Percentiles rank a stretch among this genome's conserved stretches.
These are phyloP conservation scores for Cephus rjabovi DNA, from an alignment of 2,888 invertebrate species.

Conservation along the genomic window DNA sequence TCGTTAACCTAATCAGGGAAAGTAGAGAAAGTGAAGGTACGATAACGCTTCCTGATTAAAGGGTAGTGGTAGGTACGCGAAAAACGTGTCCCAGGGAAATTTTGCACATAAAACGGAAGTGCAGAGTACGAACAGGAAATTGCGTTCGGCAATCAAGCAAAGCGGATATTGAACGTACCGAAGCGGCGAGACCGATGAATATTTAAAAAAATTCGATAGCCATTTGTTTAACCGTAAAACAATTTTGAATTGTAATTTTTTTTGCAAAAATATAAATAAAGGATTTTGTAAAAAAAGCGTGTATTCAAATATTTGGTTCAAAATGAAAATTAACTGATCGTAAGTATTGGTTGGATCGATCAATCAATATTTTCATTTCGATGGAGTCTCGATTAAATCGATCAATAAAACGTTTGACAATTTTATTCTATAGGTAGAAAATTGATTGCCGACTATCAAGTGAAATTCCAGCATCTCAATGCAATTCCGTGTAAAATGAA, in stretches of 20 bases:
- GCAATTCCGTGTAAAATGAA: neutral
- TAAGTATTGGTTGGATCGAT: neutral
- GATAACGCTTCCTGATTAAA: neutral
- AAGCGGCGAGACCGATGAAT: neutral
- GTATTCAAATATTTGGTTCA: neutral
- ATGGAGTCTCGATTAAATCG: neutral
- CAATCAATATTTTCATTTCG: neutral
- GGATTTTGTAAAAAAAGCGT: neutral
- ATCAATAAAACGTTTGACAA: conserved; percentile 2
- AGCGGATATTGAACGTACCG: conserved; percentile 53
- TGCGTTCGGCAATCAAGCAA: conserved; percentile 55
- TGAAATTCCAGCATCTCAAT: neutral
- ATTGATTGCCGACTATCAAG: conserved; percentile 12
- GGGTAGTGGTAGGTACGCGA: neutral
- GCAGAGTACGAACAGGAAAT: conserved; percentile 47
- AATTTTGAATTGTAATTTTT: neutral
- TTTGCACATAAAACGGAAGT: conserved; percentile 9
- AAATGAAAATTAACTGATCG: neutral
- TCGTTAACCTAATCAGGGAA: neutral
- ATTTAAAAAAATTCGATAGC: neutral
- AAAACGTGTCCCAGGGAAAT: neutral
- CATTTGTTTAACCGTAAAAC: neutral
- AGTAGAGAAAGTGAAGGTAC: neutral
- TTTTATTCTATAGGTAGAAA: conserved; percentile 23
- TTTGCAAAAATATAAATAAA: conserved; percentile 7